Conservation (phyloP, 1,140 invertebrate species). For the Berghia stephanieae region DNA sequence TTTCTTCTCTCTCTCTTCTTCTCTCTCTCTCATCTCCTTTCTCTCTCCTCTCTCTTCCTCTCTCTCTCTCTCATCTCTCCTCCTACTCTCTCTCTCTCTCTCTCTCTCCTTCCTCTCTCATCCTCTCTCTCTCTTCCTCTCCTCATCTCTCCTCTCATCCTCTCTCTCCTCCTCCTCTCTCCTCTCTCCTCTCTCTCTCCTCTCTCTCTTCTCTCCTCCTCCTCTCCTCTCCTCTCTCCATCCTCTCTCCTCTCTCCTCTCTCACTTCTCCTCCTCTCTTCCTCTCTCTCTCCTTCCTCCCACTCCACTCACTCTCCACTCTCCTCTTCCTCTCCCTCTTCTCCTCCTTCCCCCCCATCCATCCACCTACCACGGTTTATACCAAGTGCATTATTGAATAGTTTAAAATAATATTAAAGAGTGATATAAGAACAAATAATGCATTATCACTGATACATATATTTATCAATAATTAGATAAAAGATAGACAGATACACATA, state of each 20-base stretch:
- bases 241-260: neutral
- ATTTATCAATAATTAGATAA: too few relatives aligned
- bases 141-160: neutral
- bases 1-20: neutral
- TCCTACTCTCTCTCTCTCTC: too few relatives aligned
- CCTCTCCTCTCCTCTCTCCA: neutral
- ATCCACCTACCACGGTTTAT: too few relatives aligned
- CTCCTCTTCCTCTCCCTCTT: neutral
- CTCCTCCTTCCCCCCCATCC: neutral
- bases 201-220: neutral
- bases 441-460: too few relatives aligned
- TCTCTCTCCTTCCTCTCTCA: neutral
- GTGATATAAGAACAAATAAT: too few relatives aligned
- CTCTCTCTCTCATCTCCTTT: too few relatives aligned
- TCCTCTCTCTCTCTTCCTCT: neutral
- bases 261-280: neutral
- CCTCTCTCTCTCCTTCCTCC: neutral
- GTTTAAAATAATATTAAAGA: too few relatives aligned
- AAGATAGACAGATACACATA: too few relatives aligned
- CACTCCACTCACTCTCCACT: neutral
- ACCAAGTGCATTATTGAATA: too few relatives aligned
- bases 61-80: too few relatives aligned
- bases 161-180: conserved; percentile 2
- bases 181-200: conserved; percentile 9
- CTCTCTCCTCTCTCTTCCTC: neutral